phyloP scores from a whole-genome alignment of 2,113 vertebrate genomes.

The Archocentrus centrarchus region DNA sequence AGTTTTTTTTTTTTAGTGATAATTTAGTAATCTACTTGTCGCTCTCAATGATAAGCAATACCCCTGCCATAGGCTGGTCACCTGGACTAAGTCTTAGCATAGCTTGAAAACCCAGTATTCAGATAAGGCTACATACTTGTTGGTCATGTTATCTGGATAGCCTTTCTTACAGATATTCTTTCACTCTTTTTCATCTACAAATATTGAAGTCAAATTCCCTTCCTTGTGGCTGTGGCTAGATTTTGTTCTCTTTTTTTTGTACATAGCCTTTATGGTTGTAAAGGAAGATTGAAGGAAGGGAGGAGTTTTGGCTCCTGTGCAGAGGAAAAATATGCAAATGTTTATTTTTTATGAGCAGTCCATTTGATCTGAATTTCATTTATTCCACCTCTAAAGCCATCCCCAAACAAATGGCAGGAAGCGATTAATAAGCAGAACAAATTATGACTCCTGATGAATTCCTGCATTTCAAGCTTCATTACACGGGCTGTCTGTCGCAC shows the following conservation, averaged over 20 bases:
- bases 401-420: constrained; percentile 31
- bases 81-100: not conserved
- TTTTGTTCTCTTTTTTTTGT: not conserved
- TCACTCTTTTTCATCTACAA: not conserved
- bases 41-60: not conserved
- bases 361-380: not conserved
- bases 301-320: no score
- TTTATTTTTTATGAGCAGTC: no score
- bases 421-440: constrained; percentile 47
- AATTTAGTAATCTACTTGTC: not conserved
- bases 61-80: not conserved
- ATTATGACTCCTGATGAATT: constrained; percentile 36
- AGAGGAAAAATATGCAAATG: no score
- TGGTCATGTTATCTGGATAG: not conserved
- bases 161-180: not conserved
- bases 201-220: not conserved
- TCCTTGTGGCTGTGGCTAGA: not conserved
- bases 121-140: no score
- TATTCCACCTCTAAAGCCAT: not conserved
- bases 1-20: not conserved
- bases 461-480: constrained; percentile 50
- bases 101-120: not conserved
- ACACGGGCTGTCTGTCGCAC: constrained; percentile 26
- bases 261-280: no score
- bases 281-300: no score